These are phyloP conservation scores for Linnaemya tessellans DNA, from an alignment of 2,888 invertebrate species.

Conservation along the genomic window DNA sequence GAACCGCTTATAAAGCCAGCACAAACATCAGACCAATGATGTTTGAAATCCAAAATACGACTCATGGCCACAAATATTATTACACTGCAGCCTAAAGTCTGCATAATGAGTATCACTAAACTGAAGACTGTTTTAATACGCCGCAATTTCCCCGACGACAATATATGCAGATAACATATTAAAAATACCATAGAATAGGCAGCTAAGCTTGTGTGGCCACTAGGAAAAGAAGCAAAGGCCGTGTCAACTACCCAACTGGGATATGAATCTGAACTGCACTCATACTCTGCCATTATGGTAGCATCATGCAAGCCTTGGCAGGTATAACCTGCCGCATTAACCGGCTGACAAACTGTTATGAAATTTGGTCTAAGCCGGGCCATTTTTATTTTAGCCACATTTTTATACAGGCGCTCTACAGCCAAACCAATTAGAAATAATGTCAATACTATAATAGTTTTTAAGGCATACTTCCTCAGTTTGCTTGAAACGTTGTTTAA, in stretches of 20 bases:
- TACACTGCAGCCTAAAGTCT: slow-evolving; percentile 89
- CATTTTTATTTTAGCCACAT: slow-evolving; percentile 74
- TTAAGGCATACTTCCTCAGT: slow-evolving; percentile 32
- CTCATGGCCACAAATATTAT: slow-evolving; percentile 94
- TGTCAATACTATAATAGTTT: slow-evolving; percentile 71
- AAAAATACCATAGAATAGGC: slow-evolving; percentile 77
- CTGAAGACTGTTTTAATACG: background rate
- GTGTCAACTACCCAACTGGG: background rate
- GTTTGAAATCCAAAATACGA: slow-evolving; percentile 96
- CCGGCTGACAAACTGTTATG: slow-evolving; percentile 75
- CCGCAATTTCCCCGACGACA: background rate
- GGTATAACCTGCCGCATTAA: slow-evolving; percentile 67
- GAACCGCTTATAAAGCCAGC: slow-evolving; percentile 80
- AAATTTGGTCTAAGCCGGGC: slow-evolving; percentile 78
- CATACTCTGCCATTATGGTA: slow-evolving; percentile 33
- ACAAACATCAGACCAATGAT: slow-evolving; percentile 98
- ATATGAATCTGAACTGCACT: slow-evolving; percentile 19
- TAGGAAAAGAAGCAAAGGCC: slow-evolving; percentile 76
- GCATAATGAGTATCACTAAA: slow-evolving; percentile 80
- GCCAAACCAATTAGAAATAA: slow-evolving; percentile 75
- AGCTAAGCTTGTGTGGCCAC: slow-evolving; percentile 76
- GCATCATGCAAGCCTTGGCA: slow-evolving; percentile 65
- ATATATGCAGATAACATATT: slow-evolving; percentile 74
- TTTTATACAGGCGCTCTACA: slow-evolving; percentile 73
- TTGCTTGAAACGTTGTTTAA: background rate